A percentile compares a stretch with the other conserved stretches of the same genome.
Evolutionary conservation across 2,888 invertebrate genomes (phyloP).

Genomic region (Calameuta idolon): DNA sequence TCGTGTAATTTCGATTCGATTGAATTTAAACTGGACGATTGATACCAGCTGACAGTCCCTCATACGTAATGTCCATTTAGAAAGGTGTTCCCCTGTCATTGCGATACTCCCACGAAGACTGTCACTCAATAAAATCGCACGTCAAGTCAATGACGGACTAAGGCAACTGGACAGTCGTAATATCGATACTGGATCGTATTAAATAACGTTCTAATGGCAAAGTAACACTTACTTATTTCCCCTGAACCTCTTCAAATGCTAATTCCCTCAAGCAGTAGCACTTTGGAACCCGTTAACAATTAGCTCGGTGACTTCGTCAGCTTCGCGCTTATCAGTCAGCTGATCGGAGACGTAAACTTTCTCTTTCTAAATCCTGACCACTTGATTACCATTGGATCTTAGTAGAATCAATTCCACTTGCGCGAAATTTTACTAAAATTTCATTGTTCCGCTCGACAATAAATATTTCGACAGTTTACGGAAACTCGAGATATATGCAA

Average conservation of each 20-base stretch:
- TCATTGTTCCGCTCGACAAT: background rate
- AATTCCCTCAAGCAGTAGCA: background rate
- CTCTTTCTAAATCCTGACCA: background rate
- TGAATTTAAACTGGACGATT: background rate
- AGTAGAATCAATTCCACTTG: background rate
- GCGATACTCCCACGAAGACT: background rate
- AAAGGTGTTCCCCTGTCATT: background rate
- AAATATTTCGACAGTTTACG: background rate
- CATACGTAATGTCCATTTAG: background rate
- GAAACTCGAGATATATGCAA: background rate
- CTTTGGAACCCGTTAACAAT: background rate
- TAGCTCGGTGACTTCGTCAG: background rate
- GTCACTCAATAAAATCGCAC: background rate
- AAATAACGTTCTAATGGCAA: background rate
- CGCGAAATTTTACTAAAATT: background rate
- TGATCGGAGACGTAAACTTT: background rate
- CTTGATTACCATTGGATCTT: background rate
- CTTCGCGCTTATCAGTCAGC: background rate
- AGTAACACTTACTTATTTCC: background rate
- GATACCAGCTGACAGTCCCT: background rate
- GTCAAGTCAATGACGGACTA: background rate
- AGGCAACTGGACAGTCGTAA: background rate
- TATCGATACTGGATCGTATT: background rate
- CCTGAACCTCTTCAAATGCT: background rate
- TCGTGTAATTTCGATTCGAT: background rate